Evolutionary conservation across 2,888 invertebrate species (phyloP).

Genomic region (Drosophila neotestacea): DNA sequence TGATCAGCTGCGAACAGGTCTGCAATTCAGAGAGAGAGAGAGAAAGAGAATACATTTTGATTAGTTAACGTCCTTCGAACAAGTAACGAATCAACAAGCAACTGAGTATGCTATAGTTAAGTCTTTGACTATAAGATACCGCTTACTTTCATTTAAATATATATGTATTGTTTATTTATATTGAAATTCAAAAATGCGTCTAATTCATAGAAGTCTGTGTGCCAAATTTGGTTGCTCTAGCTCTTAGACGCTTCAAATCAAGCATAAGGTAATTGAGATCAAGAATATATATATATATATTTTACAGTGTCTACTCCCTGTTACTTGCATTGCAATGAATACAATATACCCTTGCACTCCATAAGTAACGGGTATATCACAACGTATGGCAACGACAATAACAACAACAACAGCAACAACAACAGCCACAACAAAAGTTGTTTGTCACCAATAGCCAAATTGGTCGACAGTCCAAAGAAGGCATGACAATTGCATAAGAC

Average conservation of each 20-base stretch:
- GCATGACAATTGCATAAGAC: conserved; percentile 41
- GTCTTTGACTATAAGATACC: not conserved
- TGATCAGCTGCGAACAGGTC: conserved; percentile 95
- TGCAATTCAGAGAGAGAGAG: conserved; percentile 83
- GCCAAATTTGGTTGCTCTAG: too few species aligned
- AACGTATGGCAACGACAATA: conserved; percentile 1
- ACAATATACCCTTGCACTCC: too few species aligned
- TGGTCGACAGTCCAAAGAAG: conserved; percentile 39
- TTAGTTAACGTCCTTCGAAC: conserved; percentile 22
- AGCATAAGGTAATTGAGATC: too few species aligned
- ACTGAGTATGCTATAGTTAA: not conserved
- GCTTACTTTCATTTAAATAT: not conserved
- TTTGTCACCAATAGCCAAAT: conserved; percentile 84
- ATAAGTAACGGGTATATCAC: not conserved
- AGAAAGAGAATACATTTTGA: conserved; percentile 17
- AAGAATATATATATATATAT: not conserved
- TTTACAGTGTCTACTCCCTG: not conserved
- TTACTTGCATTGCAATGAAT: too few species aligned
- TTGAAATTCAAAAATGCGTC: too few species aligned
- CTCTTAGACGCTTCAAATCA: too few species aligned
- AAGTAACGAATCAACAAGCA: not conserved
- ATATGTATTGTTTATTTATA: not conserved
- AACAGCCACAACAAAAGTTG: conserved; percentile 62
- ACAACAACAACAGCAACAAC: not conserved
- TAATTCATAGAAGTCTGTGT: too few species aligned